These are phyloP conservation scores for Actinernus sp. DNA, from an alignment of 92 coral and sea anemone species.

Conservation along the genomic window DNA sequence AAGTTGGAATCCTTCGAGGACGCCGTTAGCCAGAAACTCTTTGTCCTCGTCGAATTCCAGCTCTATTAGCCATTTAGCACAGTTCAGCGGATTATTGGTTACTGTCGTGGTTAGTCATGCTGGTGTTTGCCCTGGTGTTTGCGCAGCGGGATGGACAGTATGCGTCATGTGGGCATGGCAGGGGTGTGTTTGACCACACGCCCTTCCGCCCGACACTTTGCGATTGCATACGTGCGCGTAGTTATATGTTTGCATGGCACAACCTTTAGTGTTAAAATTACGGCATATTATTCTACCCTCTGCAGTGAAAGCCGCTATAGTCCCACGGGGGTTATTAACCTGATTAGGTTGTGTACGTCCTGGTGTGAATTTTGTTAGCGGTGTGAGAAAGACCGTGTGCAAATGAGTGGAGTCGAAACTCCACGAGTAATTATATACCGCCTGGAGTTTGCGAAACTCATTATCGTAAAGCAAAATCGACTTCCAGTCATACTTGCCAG, in stretches of 20 bases:
- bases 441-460: conserved; percentile 55
- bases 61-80: not conserved
- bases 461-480: conserved; percentile 27
- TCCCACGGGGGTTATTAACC: not conserved
- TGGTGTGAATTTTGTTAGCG: conserved; percentile 1
- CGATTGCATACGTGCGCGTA: conserved; percentile 3
- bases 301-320: not conserved
- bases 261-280: not conserved
- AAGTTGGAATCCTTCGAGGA: conserved; percentile 33
- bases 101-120: conserved; percentile 1
- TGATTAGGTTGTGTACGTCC: not conserved
- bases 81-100: not conserved
- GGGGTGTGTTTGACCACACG: conserved; percentile 1
- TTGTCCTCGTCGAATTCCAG: conserved; percentile 30
- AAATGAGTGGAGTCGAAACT: conserved; percentile 50
- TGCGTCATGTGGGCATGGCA: not conserved
- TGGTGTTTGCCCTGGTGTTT: too few species aligned
- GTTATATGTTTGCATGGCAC: not conserved
- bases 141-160: not conserved
- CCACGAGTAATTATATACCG: conserved; percentile 40
- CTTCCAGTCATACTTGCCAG: conserved; percentile 29
- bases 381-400: conserved; percentile 39
- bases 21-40: conserved; percentile 24
- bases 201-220: not conserved
- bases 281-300: not conserved